These are phyloP conservation scores for Coracias cyanogaster DNA, from an alignment of 2,797 vertebrate species.

Conservation along the genomic window DNA sequence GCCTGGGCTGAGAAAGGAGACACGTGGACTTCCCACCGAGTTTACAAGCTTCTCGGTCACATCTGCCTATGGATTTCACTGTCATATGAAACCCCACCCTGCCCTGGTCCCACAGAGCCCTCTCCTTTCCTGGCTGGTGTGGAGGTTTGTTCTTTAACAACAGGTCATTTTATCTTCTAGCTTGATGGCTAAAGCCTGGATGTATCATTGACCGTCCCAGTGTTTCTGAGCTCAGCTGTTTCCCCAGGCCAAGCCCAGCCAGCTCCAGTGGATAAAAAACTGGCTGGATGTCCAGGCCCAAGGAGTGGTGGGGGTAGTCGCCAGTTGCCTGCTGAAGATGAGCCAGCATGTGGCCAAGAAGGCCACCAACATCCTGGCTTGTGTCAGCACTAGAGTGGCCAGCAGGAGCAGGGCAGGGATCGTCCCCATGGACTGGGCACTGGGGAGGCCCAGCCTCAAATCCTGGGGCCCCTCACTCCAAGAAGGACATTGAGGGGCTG, in stretches of 20 bases:
- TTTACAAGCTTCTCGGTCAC: not conserved
- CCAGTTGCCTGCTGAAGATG: too few species aligned
- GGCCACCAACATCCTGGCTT: too few species aligned
- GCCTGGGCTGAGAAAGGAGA: not conserved
- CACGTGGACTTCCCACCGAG: accelerated
- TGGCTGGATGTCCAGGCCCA: too few species aligned
- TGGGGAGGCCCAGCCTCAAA: too few species aligned
- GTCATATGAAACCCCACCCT: not conserved
- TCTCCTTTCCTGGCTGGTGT: accelerated
- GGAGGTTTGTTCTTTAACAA: not conserved
- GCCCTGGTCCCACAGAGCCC: not conserved
- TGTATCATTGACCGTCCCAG: accelerated
- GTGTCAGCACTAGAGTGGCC: too few species aligned
- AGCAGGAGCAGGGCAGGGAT: too few species aligned
- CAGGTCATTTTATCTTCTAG: not conserved
- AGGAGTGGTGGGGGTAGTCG: too few species aligned
- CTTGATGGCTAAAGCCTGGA: not conserved
- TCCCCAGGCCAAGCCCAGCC: not conserved
- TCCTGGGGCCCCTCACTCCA: too few species aligned
- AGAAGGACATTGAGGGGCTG: too few species aligned
- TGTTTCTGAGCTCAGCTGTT: not conserved
- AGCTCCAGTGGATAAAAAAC: not conserved
- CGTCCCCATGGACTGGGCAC: too few species aligned
- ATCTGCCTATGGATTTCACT: not conserved
- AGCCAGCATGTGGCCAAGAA: too few species aligned